phyloP scores from a whole-genome alignment of 2,888 invertebrate species.

The Apocheima hispidaria region DNA sequence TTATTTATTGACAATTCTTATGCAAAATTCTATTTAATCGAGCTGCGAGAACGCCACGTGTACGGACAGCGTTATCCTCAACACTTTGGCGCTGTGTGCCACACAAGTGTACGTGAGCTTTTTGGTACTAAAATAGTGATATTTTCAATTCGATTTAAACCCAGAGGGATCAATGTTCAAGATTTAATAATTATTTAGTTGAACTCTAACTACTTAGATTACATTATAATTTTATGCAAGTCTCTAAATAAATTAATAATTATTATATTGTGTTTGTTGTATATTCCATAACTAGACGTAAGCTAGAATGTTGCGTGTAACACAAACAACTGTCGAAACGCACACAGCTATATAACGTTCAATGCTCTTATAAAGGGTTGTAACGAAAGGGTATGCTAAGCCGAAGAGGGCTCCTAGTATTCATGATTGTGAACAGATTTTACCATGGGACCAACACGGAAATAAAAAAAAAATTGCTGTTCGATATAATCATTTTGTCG shows the following conservation, averaged over 20 bases:
- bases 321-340: not conserved
- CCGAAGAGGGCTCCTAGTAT: too few relatives aligned
- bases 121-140: not conserved
- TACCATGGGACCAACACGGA: too few relatives aligned
- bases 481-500: too few relatives aligned
- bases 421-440: too few relatives aligned
- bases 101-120: not conserved
- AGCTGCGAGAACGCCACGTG: not conserved
- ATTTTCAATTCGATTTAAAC: too few relatives aligned
- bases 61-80: not conserved
- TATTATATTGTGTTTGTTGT: slow-evolving; percentile 45
- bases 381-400: too few relatives aligned
- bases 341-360: not conserved
- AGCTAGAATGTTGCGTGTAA: slow-evolving; percentile 27
- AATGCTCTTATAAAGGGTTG: slow-evolving; percentile 16
- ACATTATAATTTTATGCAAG: slow-evolving; percentile 76
- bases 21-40: not conserved
- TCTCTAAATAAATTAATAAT: slow-evolving; percentile 67
- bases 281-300: slow-evolving; percentile 42
- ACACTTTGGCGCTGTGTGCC: not conserved
- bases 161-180: not conserved
- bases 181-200: slow-evolving; percentile 60
- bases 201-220: slow-evolving; percentile 82
- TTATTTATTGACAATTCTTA: too few relatives aligned
- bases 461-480: too few relatives aligned